Base-by-base conservation (phyloP, 2,888 invertebrate genomes). In the Onchidella celtica region DNA sequence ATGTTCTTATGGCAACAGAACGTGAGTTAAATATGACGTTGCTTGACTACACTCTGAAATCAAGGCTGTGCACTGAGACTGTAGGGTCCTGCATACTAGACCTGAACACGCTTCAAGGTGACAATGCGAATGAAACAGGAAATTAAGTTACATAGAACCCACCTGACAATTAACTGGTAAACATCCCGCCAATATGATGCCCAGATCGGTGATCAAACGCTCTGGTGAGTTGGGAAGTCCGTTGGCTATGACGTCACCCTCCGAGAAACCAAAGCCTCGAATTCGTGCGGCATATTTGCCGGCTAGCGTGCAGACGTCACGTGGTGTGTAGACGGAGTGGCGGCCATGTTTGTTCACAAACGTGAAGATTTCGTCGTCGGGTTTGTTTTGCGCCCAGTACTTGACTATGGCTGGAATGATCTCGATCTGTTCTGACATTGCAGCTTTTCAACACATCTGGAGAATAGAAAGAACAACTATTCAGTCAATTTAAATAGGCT, bases 161-260 rank as follows among this genome's bases (percentile, higher is more conserved):
- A 83, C 72, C 83, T 76, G 72, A 40, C 70, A 70, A 38, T 83
- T 83, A 9, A 80, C 59, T 24, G 57, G 36, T 1, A 76, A 32
- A 3, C 79, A 79, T n/a, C 83, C 83, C 9, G 83, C 80, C 73
- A 80, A 0, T 17, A 80, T 72, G 21, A 66, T 63, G 9, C 83
- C 79, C n/a, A 83, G 29, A 29, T 83, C 83, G 3, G 83, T 68
- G 32, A 83, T 34, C 32, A 80, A 36, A 11, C 79, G 17, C 61
- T 83, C 83, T 0, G 83, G 80, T 1, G 77, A 80, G 73, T 83
- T 83, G 34, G 80, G 83, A 21, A 83, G 17, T 1, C 76, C 76
- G 80, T 80, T 83, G 17, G 76, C 79, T 11, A 83, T 76, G 59
- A 83, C 65, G 68, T 83, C 80, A 32, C 83, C 83, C 0, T 36